Base-by-base conservation (phyloP, 2,888 invertebrate genomes). In the Allophyes oxyacanthae region DNA sequence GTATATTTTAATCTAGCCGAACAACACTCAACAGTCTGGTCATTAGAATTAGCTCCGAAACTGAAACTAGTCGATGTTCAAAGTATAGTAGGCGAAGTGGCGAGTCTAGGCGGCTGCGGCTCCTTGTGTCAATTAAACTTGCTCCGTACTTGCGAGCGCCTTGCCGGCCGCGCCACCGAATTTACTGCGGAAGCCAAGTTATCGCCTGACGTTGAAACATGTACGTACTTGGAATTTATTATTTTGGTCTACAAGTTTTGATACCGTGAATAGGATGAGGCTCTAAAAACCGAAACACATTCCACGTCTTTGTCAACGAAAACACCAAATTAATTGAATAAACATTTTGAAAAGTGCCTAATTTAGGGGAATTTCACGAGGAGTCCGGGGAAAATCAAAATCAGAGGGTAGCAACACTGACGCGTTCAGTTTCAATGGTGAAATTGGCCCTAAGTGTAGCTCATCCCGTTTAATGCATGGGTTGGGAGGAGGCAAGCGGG, bases 61-160 rank as follows among this genome's bases (percentile, higher is more conserved):
- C 44, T 52, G 59, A 44, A 65, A 52, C 62, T 45, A 57, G 50
- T 57, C 52, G 41, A 50, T 65, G 45, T 32, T 55, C 54, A 48
- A 55, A 62, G 48, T 45, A 45, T 44, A 48, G 51, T 11, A 37
- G 43, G 25, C 56, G 41, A 49, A 40, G n/a, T 30, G 43, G 25
- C 56, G 41, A 49, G 41, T 43, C 49, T 38, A 30, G 59, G 28
- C 34, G 45, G 51, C 44, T 66, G 75, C 40, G 75, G 75, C 54
- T 55, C 34, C 52, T 53, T 46, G 57, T 65, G 71, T 58, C 75
- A 72, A 72, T 75, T 75, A 67, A 72, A 69, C 40, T 72, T 72
- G 28, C 28, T 68, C 69, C 43, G 56, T 26, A 49, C 25, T 7
- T 3, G 20, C 20, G 10, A 26, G 41, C 42, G 41, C n/a, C n/a